These are phyloP conservation scores for Neoitamus cyanurus DNA, from an alignment of 2,888 invertebrate genomes.

Conservation along the genomic window DNA sequence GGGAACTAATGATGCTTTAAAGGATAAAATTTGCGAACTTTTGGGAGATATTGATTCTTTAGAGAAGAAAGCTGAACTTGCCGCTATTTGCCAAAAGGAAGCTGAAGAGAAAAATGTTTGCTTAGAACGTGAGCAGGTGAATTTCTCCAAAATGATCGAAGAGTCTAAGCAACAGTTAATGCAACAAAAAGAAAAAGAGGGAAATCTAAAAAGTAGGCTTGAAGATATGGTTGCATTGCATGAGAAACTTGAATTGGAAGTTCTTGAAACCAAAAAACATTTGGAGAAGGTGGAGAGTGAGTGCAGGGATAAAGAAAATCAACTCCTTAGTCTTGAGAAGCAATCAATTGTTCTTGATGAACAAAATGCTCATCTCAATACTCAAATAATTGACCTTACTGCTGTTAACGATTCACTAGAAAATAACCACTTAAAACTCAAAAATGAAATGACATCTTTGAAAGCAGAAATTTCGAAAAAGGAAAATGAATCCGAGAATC, in stretches of 20 bases:
- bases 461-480: constrained; percentile 52
- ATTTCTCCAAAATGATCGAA: background rate
- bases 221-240: background rate
- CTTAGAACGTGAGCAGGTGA: background rate
- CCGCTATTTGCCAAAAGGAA: background rate
- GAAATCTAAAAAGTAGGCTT: background rate
- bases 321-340: background rate
- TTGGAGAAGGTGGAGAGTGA: background rate
- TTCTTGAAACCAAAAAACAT: background rate
- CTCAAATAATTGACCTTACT: background rate
- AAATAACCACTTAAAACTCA: constrained; percentile 30
- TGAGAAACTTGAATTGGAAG: background rate
- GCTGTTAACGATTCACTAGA: background rate
- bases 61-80: background rate
- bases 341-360: background rate
- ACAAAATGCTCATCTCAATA: background rate
- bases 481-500: constrained; percentile 9
- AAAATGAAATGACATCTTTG: background rate
- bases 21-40: background rate
- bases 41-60: background rate
- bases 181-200: background rate
- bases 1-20: background rate
- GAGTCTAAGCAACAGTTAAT: background rate
- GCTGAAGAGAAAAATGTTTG: background rate
- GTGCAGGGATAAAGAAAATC: background rate